phyloP scores from a whole-genome alignment of 2,888 invertebrate species.

The Pomacea canaliculata region DNA sequence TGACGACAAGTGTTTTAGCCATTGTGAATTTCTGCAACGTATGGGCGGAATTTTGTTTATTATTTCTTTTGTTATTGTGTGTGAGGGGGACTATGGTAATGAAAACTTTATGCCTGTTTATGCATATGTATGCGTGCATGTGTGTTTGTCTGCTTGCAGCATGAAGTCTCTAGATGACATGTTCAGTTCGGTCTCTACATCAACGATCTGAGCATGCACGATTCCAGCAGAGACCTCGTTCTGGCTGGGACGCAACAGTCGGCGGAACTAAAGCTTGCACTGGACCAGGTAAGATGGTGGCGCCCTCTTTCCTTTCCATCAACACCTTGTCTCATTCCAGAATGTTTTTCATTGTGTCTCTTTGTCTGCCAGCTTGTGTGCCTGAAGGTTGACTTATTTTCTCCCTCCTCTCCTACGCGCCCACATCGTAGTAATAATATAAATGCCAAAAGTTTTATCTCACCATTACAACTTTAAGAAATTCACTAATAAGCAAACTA shows the following conservation, averaged over 20 bases:
- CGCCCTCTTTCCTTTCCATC: background rate
- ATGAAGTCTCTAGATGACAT: slow-evolving; percentile 95
- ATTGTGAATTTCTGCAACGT: no score
- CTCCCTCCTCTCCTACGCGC: no score
- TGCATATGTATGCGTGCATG: background rate
- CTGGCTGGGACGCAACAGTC: slow-evolving; percentile 97
- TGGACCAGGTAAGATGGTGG: slow-evolving; percentile 77
- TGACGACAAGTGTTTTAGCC: no score
- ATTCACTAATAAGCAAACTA: no score
- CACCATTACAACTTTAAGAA: no score
- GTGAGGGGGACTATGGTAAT: no score
- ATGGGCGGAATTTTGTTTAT: no score
- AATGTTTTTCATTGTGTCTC: background rate
- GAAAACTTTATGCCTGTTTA: background rate
- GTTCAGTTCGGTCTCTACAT: slow-evolving; percentile 92
- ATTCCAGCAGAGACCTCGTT: slow-evolving; percentile 96
- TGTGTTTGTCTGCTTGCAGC: slow-evolving; percentile 49
- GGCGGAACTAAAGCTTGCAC: slow-evolving; percentile 92
- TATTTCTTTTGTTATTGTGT: no score
- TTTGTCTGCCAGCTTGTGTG: background rate
- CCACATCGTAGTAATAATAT: no score
- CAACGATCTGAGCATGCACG: slow-evolving; percentile 99
- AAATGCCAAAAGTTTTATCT: no score
- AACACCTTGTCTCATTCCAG: background rate
- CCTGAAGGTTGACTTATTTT: no score